phyloP scores from a whole-genome alignment of 1,140 invertebrate species.

The Diorhabda elongata region DNA sequence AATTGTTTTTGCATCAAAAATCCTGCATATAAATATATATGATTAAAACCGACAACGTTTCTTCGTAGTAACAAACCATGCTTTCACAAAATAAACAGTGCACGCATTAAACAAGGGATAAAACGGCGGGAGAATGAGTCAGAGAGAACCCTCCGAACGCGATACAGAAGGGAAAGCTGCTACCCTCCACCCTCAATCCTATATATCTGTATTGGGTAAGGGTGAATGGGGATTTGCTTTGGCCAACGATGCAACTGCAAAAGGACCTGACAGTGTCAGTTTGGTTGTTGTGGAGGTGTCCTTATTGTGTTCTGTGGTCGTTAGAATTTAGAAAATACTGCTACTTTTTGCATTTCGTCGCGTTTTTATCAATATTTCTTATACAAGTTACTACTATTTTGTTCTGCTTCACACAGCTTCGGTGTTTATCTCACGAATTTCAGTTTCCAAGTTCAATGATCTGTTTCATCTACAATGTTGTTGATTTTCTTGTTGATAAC shows the following conservation, averaged over 20 bases:
- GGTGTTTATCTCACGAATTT: no score
- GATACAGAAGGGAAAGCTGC: constrained; percentile 34
- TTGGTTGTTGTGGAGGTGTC: constrained; percentile 47
- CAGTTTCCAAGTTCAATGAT: no score
- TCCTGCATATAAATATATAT: no score
- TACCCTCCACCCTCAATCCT: constrained; percentile 38
- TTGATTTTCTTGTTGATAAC: no score
- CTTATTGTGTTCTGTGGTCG: constrained; percentile 43
- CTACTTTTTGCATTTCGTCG: neutral
- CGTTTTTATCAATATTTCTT: constrained; percentile 23
- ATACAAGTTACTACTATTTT: neutral
- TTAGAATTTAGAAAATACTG: constrained; percentile 26
- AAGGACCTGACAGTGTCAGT: constrained; percentile 44
- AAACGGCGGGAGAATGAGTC: constrained; percentile 38
- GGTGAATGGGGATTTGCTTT: constrained; percentile 46
- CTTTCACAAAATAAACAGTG: constrained; percentile 21
- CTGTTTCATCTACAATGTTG: no score
- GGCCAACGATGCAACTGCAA: constrained; percentile 41
- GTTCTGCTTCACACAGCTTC: no score
- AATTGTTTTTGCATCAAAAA: no score
- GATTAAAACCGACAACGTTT: no score
- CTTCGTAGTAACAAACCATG: constrained; percentile 4
- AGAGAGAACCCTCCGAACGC: constrained; percentile 25
- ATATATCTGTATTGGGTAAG: constrained; percentile 47
- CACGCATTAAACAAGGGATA: constrained; percentile 21